Evolutionary conservation across 2,113 vertebrate genomes (phyloP).

Genomic region (Psittacara wagleri): DNA sequence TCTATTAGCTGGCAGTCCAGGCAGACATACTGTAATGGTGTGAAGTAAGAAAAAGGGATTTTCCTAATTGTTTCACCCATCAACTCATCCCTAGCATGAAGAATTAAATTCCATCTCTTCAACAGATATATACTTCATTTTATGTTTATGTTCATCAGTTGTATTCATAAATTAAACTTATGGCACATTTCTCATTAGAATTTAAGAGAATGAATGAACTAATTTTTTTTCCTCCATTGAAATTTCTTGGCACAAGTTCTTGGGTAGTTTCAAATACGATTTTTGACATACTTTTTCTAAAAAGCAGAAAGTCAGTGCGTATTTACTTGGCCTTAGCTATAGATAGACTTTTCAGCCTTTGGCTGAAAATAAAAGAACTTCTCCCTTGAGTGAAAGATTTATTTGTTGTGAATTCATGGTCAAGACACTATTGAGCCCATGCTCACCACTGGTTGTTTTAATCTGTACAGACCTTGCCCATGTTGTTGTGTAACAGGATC

Average conservation of each 20-base stretch:
- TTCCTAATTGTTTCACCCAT: slow-evolving; percentile 12
- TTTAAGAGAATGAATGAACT: slow-evolving; percentile 2
- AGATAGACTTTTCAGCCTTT: background rate
- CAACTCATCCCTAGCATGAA: background rate
- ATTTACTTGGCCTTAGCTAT: background rate
- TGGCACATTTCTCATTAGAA: background rate
- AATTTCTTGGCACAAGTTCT: background rate
- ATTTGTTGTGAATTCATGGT: background rate
- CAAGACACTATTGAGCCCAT: background rate
- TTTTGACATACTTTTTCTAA: background rate
- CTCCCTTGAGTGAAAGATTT: background rate
- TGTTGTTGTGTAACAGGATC: background rate
- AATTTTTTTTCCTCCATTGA: background rate
- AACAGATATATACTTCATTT: background rate
- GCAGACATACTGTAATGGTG: background rate
- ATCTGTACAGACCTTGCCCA: background rate
- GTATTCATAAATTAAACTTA: background rate
- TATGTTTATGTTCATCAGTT: background rate
- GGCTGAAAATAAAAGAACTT: background rate
- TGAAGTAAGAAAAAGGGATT: slow-evolving; percentile 16
- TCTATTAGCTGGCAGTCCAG: background rate
- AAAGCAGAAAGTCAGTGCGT: background rate
- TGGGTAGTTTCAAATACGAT: background rate
- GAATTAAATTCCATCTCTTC: background rate
- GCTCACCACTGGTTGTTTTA: background rate